Evolutionary conservation across 37 sponge, comb jelly and placozoan species (phyloP).

Genomic region (Spongia lamella): DNA sequence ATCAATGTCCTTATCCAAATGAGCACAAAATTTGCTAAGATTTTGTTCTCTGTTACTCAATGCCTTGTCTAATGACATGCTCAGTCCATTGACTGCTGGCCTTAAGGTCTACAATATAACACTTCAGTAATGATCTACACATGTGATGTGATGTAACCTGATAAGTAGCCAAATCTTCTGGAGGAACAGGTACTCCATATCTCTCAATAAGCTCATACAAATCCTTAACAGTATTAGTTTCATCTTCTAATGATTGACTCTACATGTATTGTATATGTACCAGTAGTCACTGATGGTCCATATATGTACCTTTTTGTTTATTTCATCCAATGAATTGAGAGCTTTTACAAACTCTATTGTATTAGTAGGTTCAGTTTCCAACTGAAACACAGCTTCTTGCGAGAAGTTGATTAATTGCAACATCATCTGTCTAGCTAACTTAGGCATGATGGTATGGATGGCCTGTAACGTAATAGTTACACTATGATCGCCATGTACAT

Average conservation of each 20-base stretch:
- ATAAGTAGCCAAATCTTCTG: constrained; percentile 93
- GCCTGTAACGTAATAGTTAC: constrained; percentile 34
- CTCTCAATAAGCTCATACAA: constrained; percentile 90
- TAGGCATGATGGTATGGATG: constrained; percentile 81
- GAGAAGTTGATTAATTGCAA: constrained; percentile 75
- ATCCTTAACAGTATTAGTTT: constrained; percentile 70
- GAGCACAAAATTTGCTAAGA: constrained; percentile 81
- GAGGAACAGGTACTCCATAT: constrained; percentile 87
- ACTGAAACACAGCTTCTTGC: constrained; percentile 82
- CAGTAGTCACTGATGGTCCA: not conserved
- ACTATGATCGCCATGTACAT: not conserved
- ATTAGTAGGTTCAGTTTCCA: constrained; percentile 80
- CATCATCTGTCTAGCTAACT: constrained; percentile 76
- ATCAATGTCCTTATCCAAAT: constrained; percentile 90
- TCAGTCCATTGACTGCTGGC: constrained; percentile 74
- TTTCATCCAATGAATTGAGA: constrained; percentile 75
- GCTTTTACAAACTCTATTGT: constrained; percentile 90
- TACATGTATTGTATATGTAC: constrained; percentile 1
- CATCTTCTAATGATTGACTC: constrained; percentile 77
- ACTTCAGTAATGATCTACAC: no score
- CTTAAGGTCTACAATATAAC: constrained; percentile 71
- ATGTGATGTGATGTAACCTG: constrained; percentile 62
- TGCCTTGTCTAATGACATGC: constrained; percentile 84
- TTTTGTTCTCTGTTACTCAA: constrained; percentile 87
- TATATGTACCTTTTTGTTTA: constrained; percentile 37